A percentile compares a stretch with the other conserved stretches of the same genome.
Conservation (phyloP, 2,888 invertebrate genomes). For the Polia nebulosa region DNA sequence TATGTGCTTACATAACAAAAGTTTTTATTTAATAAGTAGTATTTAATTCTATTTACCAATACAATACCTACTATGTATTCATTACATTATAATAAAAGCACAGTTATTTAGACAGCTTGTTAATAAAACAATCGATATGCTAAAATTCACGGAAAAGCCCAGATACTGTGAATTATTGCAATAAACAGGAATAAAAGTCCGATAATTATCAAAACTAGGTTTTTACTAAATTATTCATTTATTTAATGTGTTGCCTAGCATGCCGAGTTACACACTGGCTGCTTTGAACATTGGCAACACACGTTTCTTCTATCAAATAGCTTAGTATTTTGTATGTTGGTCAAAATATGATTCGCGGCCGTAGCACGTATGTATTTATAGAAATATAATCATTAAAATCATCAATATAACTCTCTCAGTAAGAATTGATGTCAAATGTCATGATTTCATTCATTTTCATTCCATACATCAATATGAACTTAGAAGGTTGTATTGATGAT, state of each 20-base stretch:
- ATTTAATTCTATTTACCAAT: background rate
- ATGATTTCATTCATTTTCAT: too few relatives aligned
- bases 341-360: too few relatives aligned
- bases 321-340: too few relatives aligned
- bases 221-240: constrained; percentile 8
- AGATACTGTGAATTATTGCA: constrained; percentile 3
- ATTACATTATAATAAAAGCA: background rate
- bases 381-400: too few relatives aligned
- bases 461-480: too few relatives aligned
- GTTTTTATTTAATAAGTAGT: background rate
- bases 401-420: too few relatives aligned
- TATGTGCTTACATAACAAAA: too few relatives aligned
- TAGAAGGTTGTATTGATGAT: too few relatives aligned
- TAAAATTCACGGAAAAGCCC: constrained; percentile 17
- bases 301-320: background rate
- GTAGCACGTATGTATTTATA: too few relatives aligned
- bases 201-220: constrained; percentile 11
- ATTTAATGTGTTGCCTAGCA: constrained; percentile 3
- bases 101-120: background rate
- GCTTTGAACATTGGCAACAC: background rate
- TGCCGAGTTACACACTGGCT: too few relatives aligned
- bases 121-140: background rate
- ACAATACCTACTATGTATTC: background rate
- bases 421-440: too few relatives aligned
- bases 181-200: constrained; percentile 28